These are phyloP conservation scores for Todus mexicanus DNA, from an alignment of 2,797 vertebrate genomes.

Conservation along the genomic window DNA sequence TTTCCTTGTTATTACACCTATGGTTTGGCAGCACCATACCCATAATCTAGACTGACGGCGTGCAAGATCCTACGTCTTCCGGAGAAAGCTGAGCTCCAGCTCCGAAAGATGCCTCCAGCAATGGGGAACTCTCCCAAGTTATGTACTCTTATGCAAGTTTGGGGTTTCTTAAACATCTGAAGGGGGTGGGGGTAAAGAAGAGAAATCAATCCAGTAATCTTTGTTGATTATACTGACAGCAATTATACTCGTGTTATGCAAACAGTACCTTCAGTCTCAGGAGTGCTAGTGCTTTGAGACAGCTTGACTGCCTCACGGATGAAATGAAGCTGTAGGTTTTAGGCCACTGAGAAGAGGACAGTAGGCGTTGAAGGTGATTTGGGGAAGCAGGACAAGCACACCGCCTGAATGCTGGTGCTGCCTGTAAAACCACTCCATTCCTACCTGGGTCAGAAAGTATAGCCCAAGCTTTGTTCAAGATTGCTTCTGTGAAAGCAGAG, in stretches of 20 bases:
- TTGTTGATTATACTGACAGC: constrained; percentile 27
- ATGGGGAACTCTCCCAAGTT: constrained; percentile 33
- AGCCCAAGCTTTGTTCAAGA: background rate
- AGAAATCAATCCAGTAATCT: constrained; percentile 23
- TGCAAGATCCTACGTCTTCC: background rate
- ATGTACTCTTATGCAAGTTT: constrained; percentile 32
- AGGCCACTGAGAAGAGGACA: background rate
- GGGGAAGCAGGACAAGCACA: background rate
- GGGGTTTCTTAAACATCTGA: constrained; percentile 51
- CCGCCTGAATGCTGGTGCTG: background rate
- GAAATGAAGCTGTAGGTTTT: background rate
- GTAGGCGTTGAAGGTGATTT: background rate
- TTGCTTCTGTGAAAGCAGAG: background rate
- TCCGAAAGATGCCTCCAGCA: constrained; percentile 30
- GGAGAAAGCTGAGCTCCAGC: background rate
- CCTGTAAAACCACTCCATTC: background rate
- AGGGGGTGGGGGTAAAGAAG: background rate
- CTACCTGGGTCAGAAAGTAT: background rate
- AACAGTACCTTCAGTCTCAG: constrained; percentile 25
- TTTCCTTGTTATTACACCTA: background rate
- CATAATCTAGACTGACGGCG: background rate
- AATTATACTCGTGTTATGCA: constrained; percentile 34
- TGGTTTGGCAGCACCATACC: background rate
- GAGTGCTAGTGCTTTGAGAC: background rate
- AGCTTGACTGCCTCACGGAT: background rate